A percentile compares a stretch with the other conserved stretches of the same genome.
Conservation (phyloP, 2,888 invertebrate genomes). For the Drosophila cyrtoloma region DNA sequence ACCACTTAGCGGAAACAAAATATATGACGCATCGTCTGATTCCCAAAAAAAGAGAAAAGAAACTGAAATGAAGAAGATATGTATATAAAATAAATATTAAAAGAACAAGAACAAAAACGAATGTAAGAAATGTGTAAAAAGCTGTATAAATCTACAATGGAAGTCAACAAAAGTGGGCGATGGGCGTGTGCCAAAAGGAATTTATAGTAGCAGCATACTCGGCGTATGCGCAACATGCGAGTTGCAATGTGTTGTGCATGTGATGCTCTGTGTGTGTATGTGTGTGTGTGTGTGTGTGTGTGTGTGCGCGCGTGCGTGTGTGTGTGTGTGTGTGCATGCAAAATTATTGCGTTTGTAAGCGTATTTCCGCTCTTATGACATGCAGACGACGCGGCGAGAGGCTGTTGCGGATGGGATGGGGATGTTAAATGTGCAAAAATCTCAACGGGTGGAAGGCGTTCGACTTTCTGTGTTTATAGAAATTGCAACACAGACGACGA, state of each 20-base stretch:
- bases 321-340: slow-evolving; percentile 36
- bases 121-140: slow-evolving; percentile 48
- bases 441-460: slow-evolving; percentile 44
- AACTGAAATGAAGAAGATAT: slow-evolving; percentile 24
- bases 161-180: slow-evolving; percentile 41
- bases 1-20: slow-evolving; percentile 24
- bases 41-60: slow-evolving; percentile 14
- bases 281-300: slow-evolving; percentile 8
- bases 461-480: slow-evolving; percentile 57
- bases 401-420: not conserved
- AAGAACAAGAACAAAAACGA: slow-evolving; percentile 24
- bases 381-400: slow-evolving; percentile 18
- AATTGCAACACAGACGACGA: slow-evolving; percentile 56
- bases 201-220: slow-evolving; percentile 62
- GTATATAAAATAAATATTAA: slow-evolving; percentile 45
- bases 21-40: slow-evolving; percentile 39
- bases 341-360: slow-evolving; percentile 68
- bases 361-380: slow-evolving; percentile 65
- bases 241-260: slow-evolving; percentile 33
- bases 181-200: slow-evolving; percentile 53
- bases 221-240: slow-evolving; percentile 64
- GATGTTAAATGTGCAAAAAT: slow-evolving; percentile 34
- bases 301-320: not conserved
- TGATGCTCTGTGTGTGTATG: not conserved
- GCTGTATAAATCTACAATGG: slow-evolving; percentile 47